Evolutionary conservation across 2,888 invertebrate species (phyloP).

Genomic region (Theretra japonica): DNA sequence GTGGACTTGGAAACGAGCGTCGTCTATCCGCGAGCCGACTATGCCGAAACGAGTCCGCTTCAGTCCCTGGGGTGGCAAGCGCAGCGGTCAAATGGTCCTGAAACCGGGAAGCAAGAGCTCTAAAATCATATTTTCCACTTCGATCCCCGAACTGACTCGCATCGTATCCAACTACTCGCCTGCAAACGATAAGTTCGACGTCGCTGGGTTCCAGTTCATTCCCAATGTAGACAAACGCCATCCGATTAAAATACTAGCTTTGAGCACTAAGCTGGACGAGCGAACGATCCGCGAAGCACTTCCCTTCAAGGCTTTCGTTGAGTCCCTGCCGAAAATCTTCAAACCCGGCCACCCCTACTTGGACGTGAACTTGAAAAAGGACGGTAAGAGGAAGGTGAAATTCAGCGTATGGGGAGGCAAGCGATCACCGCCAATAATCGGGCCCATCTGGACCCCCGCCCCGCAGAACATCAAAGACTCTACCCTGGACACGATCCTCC

Average conservation of each 20-base stretch:
- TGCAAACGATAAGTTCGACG: constrained; percentile 52
- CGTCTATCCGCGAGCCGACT: constrained; percentile 67
- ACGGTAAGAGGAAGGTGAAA: constrained; percentile 78
- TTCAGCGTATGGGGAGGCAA: constrained; percentile 81
- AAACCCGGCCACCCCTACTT: constrained; percentile 74
- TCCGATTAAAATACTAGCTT: constrained; percentile 67
- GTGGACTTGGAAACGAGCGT: constrained; percentile 75
- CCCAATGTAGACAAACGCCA: constrained; percentile 66
- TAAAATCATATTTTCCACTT: constrained; percentile 68
- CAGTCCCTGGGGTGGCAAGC: constrained; percentile 80
- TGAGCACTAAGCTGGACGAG: constrained; percentile 61
- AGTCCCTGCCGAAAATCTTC: constrained; percentile 63
- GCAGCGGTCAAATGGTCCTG: constrained; percentile 73
- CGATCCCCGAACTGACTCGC: constrained; percentile 69
- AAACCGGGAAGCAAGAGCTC: constrained; percentile 67
- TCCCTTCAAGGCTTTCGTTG: constrained; percentile 67
- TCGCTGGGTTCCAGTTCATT: constrained; percentile 66
- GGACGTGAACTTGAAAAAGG: constrained; percentile 72
- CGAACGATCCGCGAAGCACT: constrained; percentile 61
- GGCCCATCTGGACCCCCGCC: constrained; percentile 76
- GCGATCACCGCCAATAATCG: constrained; percentile 77
- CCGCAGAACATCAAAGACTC: constrained; percentile 62
- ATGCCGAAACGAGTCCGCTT: constrained; percentile 80
- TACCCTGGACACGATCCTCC: constrained; percentile 64
- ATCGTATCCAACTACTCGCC: constrained; percentile 69